phyloP scores from a whole-genome alignment of 2,113 vertebrate species.

The Orientallactaga bullata region DNA sequence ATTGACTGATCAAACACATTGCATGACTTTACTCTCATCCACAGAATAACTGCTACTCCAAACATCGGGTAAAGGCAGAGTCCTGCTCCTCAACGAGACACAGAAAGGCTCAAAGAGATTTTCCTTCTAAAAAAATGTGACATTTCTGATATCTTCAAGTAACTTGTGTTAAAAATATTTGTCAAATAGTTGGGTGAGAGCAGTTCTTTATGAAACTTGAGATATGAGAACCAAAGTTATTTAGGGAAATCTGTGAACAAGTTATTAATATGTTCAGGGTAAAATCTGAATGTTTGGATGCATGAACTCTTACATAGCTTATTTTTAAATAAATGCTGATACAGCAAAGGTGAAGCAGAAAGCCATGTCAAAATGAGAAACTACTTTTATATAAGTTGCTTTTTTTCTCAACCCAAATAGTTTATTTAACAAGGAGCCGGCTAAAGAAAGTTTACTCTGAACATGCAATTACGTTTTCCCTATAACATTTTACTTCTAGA shows the following conservation, averaged over 20 bases:
- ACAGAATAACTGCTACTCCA: conserved; percentile 21
- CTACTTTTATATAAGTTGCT: background rate
- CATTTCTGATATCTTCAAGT: background rate
- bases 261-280: background rate
- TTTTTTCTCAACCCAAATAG: conserved; percentile 1
- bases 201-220: conserved; percentile 42
- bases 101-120: background rate
- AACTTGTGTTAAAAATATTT: background rate
- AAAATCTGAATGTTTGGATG: background rate
- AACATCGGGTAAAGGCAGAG: background rate
- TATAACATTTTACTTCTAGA: conserved; percentile 1
- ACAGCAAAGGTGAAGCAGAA: conserved; percentile 46
- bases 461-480: conserved; percentile 54
- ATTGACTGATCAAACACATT: background rate
- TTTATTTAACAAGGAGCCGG: conserved; percentile 60
- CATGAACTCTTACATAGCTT: background rate
- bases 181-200: background rate
- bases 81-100: background rate
- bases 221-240: background rate
- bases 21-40: background rate
- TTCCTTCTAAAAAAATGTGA: background rate
- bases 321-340: conserved; percentile 40
- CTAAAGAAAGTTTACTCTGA: conserved; percentile 56
- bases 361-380: background rate
- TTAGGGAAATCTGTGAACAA: conserved; percentile 4